Evolutionary conservation across 2,797 vertebrate genomes (phyloP), one percentile per base, ranked within the genome.

Genomic region (Galaxias olidus): DNA sequence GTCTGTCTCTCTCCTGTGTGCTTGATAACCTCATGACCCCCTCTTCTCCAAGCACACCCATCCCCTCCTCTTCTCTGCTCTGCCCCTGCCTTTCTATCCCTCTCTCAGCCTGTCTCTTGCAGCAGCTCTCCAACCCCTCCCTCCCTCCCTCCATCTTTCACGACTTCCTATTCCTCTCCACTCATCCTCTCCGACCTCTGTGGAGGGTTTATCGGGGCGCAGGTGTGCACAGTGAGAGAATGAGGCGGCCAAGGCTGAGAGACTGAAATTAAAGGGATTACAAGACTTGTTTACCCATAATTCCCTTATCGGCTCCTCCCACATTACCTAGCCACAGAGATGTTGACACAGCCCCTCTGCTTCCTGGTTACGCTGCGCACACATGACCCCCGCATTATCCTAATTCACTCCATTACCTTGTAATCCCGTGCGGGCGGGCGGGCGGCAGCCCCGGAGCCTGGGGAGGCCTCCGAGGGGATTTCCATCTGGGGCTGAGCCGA

Each of bases 211-310:
- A 30, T 41, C 50, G 10, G 53, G 17, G 30, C 30, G 59, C 20
- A 45, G 41, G 43, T 51, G 42, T 15, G 52, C 66, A 75, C 68
- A 61, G 56, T 57, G 15, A 72, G 15, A 41, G 66, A 59, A 64
- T 7, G 44, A 11, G 74, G 73, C 70, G 55, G 40, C 66, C 43
- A 59, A 61, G 73, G 78, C 78, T 52, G 68, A 77, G 75, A 65
- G 57, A 72, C 79, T 81, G 77, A 89, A 88, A 93, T 91, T 91
- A 92, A 91, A 86, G 69, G 90, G 91, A 91, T 92, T 92, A 91
- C 85, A 77, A 71, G 75, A 83, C 82, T 89, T 84, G 86, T 89
- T 87, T 78, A 74, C 68, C 72, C 74, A 68, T 88, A 91, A 91
- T 86, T 87, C 89, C 83, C 84, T 92, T 92, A 93, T 93, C 90